Evolutionary conservation across 2,888 invertebrate species (phyloP), one percentile per base, ranked within the genome.

Genomic region (Phasia obesa): DNA sequence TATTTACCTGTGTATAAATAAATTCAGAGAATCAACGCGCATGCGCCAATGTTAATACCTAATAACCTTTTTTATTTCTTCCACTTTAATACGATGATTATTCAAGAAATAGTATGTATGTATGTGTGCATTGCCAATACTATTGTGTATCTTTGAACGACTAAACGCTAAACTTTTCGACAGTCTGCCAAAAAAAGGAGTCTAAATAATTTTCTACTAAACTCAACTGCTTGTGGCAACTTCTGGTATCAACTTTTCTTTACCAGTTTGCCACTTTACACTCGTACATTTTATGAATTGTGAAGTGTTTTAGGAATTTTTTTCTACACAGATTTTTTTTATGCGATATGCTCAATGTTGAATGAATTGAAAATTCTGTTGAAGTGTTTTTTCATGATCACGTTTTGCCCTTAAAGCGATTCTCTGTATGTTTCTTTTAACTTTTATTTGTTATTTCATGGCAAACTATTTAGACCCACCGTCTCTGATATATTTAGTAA

Each of bases 321-420:
- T 67, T 76, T 15, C 17, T 31, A 35, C 4, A 49, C 17, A 1
- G 3, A 11, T 17, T 44, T 31, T 64, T 31, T 51, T 71, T 6
- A 25, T 60, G 11, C 59, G 57, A 42, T 60, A 25, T 51, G 60
- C 53, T 81, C 74, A n/a, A 76, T 77, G 57, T 70, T 82, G 77
- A 82, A 82, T 82, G 82, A 82, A 82, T 78, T 82, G 74, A 74
- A 82, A 74, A 64, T 70, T 77, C 49, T 31, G 7, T 31, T 31
- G 9, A 5, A 7, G 1, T 4, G 31, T 74, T 78, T 64, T 76
- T 60, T 35, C 73, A 44, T 69, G 67, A 85, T 84, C 84, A 84
- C 85, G 85, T 84, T 85, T 85, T 78, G 84, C 78, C 85, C 84
- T 83, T 84, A 84, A 81, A 80, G 85, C 73, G 77, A 71, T 59